Percentiles rank a stretch among this genome's conserved stretches.
Evolutionary conservation across 2,888 invertebrate species (phyloP).

Genomic region (Aphrophora alni): DNA sequence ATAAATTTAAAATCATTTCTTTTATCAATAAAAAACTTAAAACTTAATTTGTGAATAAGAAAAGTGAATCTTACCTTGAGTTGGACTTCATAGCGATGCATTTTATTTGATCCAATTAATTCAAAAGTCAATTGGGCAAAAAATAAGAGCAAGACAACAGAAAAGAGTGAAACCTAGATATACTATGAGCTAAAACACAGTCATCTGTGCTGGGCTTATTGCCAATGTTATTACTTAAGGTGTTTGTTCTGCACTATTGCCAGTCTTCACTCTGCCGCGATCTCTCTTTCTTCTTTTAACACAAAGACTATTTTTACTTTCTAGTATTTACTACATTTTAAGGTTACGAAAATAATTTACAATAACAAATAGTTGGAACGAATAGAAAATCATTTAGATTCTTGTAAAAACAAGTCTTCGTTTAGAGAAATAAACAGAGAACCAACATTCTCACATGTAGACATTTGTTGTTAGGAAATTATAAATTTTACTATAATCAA

Average conservation of each 20-base stretch:
- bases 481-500: no score
- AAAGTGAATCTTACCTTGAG: not conserved
- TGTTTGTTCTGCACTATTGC: not conserved
- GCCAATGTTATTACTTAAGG: conserved; percentile 9
- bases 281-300: not conserved
- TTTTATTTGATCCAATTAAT: not conserved
- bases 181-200: not conserved
- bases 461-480: no score
- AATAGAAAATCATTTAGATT: not conserved
- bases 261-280: not conserved
- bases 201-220: not conserved
- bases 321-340: not conserved
- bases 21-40: no score
- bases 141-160: not conserved
- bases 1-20: no score
- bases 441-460: no score
- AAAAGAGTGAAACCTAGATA: not conserved
- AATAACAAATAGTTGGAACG: not conserved
- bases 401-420: not conserved
- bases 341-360: not conserved
- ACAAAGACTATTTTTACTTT: not conserved
- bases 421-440: not conserved
- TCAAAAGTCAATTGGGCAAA: not conserved
- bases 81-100: not conserved
- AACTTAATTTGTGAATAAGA: no score